Conservation (phyloP, 53 echinoderm and acorn worm species). For the Paracentrotus lividus region DNA sequence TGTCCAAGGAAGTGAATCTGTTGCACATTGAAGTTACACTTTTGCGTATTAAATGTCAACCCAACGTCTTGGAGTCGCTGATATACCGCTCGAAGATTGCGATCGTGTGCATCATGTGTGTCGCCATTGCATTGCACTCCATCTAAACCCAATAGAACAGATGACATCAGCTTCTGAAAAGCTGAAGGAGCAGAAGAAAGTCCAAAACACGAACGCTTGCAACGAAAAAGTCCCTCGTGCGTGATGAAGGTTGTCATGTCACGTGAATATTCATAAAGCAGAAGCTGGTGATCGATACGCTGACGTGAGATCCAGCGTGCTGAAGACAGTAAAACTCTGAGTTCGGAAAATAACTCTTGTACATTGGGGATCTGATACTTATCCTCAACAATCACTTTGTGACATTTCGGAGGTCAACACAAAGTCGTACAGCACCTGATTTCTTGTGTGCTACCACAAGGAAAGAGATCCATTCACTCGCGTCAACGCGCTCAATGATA, state of each 20-base stretch:
- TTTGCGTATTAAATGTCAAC: background rate
- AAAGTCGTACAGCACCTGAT: background rate
- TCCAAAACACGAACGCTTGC: conserved; percentile 49
- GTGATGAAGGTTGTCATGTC: conserved; percentile 58
- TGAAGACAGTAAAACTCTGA: background rate
- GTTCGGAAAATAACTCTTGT: background rate
- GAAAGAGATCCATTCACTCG: background rate
- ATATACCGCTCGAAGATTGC: background rate
- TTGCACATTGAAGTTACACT: background rate
- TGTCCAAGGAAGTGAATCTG: background rate
- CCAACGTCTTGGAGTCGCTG: too few species aligned
- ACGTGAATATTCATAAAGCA: background rate
- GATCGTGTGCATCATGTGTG: background rate
- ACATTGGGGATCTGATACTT: background rate
- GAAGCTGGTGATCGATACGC: background rate
- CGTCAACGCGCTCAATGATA: background rate
- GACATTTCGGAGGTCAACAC: background rate
- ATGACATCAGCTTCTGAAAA: conserved; percentile 52
- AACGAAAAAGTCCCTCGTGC: conserved; percentile 50
- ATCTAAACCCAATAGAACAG: background rate
- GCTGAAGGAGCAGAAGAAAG: conserved; percentile 57
- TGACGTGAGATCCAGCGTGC: background rate
- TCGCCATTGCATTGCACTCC: conserved; percentile 68
- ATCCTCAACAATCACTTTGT: background rate
- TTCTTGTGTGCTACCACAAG: background rate